Evolutionary conservation across 2,888 invertebrate species (phyloP), one percentile per base, ranked within the genome.

Genomic region (Deilephila elpenor): DNA sequence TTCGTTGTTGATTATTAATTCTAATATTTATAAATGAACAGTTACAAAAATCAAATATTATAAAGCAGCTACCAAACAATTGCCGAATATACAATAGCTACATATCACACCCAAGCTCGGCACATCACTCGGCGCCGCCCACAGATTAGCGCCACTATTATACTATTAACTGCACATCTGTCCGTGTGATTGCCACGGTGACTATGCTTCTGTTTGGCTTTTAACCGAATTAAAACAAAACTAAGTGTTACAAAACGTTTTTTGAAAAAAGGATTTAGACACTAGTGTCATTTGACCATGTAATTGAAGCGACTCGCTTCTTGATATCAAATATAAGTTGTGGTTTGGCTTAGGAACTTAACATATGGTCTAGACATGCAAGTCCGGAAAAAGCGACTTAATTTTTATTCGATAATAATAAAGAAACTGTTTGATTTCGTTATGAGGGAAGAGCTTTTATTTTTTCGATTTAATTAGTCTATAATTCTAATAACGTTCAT

Each of bases 81-180:
- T 20, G 20, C 20, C 6, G 7, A n/a, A n/a, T n/a, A n/a, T 56
- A 56, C 56, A 56, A 67, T 8, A 67, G 37, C 67, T 51, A n/a
- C 67, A 67, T 67, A 73, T 73, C 73, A 75, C 75, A 70, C 75
- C 72, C 74, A 53, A 70, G 56, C 60, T 51, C 59, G 56, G 56
- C 56, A 32, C 61, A 74, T 79, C 75, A 74, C 75, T 78, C 79
- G 73, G 80, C 81, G 79, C 79, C 88, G 87, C 88, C 88, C 87
- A 80, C 79, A 86, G 88, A 88, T 88, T 88, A 88, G 73, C 74
- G 53, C 62, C 44, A 60, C 74, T 71, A 74, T 74, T 74, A 71
- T 73, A 76, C 78, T 76, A 80, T 82, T 79, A 82, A 74, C 70
- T 71, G 78, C 81, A 82, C 88, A 88, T 86, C 88, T 88, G 88